A percentile compares a stretch with the other conserved stretches of the same genome.
Evolutionary conservation across 2,113 vertebrate species (phyloP).

Genomic region (Glaucidium brasilianum): DNA sequence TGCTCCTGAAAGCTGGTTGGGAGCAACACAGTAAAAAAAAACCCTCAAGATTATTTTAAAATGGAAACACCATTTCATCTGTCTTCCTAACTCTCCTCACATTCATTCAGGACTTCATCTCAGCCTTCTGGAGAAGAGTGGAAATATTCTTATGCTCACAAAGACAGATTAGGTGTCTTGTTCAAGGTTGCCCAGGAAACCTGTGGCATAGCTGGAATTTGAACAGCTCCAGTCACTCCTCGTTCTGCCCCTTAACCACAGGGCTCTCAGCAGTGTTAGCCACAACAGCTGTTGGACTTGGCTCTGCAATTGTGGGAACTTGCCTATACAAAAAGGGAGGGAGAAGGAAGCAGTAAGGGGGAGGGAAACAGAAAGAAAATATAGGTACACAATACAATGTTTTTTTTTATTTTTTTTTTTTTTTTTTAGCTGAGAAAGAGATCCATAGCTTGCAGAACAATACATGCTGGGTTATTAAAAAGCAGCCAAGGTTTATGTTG

Average conservation of each 20-base stretch:
- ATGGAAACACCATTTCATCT: neutral
- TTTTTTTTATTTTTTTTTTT: neutral
- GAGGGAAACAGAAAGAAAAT: neutral
- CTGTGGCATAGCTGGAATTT: neutral
- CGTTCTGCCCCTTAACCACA: neutral
- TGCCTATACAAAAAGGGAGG: neutral
- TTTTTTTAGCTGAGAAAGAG: neutral
- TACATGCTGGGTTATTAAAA: neutral
- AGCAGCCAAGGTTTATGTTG: neutral
- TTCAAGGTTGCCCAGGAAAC: neutral
- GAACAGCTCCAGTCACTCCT: neutral
- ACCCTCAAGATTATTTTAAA: neutral
- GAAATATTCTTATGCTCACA: neutral
- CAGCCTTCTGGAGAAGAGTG: neutral
- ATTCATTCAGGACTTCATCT: neutral
- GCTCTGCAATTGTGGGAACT: conserved; percentile 21
- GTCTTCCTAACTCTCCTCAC: neutral
- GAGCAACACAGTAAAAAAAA: neutral
- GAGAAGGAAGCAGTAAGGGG: neutral
- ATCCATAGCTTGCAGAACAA: neutral
- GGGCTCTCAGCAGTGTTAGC: neutral
- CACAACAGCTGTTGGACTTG: neutral
- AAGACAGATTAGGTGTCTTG: neutral
- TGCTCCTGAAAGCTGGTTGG: neutral
- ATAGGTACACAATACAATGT: accelerated